Conservation (phyloP, 2,797 vertebrate genomes). For the Sebastes cheni region DNA sequence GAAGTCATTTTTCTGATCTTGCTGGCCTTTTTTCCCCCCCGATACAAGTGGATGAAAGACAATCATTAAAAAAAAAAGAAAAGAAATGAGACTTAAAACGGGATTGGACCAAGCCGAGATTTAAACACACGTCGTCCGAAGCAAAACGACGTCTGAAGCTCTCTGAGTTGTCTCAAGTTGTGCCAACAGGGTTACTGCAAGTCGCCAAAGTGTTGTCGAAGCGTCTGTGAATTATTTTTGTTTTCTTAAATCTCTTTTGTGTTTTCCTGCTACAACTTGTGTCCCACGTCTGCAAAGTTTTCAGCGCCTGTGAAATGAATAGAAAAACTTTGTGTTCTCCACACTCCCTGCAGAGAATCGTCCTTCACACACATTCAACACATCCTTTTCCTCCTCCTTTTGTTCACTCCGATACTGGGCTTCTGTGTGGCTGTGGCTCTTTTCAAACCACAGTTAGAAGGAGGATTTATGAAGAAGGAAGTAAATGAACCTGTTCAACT, state of each 20-base stretch:
- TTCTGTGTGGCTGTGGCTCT: neutral
- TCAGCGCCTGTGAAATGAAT: constrained; percentile 1
- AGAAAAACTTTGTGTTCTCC: constrained; percentile 2
- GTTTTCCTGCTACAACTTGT: constrained; percentile 17
- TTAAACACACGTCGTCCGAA: constrained; percentile 55
- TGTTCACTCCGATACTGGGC: neutral
- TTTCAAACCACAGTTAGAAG: neutral
- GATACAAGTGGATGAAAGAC: constrained; percentile 74
- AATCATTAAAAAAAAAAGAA: constrained; percentile 78
- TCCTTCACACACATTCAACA: constrained; percentile 10
- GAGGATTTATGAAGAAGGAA: constrained; percentile 16
- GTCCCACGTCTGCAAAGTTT: constrained; percentile 21
- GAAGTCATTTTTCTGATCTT: constrained; percentile 47
- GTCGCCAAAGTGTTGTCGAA: constrained; percentile 67
- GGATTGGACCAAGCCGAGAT: constrained; percentile 62
- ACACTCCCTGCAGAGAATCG: constrained; percentile 12
- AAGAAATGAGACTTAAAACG: constrained; percentile 52
- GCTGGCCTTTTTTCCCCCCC: constrained; percentile 43
- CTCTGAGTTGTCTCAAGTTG: constrained; percentile 52
- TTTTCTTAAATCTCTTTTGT: constrained; percentile 45
- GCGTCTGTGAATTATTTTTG: constrained; percentile 75
- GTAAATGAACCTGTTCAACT: neutral
- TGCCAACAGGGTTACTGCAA: constrained; percentile 68
- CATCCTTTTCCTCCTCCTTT: constrained; percentile 6
- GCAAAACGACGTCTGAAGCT: constrained; percentile 27